Evolutionary conservation across 2,888 invertebrate species (phyloP), one percentile per base, ranked within the genome.

Genomic region (Brachyopa scutellaris): DNA sequence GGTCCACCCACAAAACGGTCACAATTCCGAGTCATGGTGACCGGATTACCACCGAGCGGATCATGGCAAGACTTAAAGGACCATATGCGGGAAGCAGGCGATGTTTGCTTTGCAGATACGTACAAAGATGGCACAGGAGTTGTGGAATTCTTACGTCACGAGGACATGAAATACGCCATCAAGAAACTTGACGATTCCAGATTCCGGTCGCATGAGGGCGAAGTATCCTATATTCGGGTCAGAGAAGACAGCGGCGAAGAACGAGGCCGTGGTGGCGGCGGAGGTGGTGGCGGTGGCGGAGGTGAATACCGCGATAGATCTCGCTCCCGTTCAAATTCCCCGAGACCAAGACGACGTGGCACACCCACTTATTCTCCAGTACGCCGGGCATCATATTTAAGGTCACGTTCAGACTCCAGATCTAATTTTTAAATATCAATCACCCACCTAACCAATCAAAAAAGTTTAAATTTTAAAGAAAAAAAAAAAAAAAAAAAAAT

Each of bases 131-230:
- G 99, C 77, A 97, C 98, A 1, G 99, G 99, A 0, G 98, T 99
- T 4, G 99, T 99, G 0, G 99, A 99, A 90, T 99, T 99, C 91
- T 92, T 99, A 51, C 94, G 98, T 5, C 96, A 97, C 87, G 99
- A 99, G 89, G 99, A 99, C 89, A 99, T 99, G 98, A 99, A 99
- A 91, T 99, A 99, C 90, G 99, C 99, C 1, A 96, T 99, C 64
- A 97, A 98, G 91, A 99, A 99, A 89, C 92, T 99, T 84, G 99
- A 99, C 87, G 99, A 99, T 90, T 98, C 99, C 0, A 93, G 99
- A 90, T 99, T 99, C 91, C 93, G 98, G 87, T 99, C 99, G 53
- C 99, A 99, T 89, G 99, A 99, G 99, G 99, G 99, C 66, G 99
- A 99, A 91, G 97, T 97, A 59, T 94, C 98, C 0, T 99, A 99